Base-by-base conservation (phyloP, 2,113 vertebrate genomes). In the Hemibagrus wyckioides region DNA sequence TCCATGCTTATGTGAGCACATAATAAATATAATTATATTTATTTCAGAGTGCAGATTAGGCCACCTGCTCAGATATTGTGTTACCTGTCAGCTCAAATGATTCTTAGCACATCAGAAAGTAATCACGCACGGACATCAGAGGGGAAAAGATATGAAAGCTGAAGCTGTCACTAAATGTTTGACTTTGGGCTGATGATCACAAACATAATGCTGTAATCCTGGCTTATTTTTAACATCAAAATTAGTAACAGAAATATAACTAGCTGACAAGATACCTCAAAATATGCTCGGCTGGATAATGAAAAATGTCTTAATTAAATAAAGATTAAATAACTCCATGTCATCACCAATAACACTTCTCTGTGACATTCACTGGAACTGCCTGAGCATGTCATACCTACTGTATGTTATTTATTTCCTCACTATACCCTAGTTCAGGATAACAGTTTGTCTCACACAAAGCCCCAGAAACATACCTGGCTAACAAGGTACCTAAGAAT, bases 21-120 rank as follows among this genome's bases (percentile, higher is more conserved):
- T 91, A 90, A 92, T 86, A 91, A 93, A 95, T 91, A 82, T 76
- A 86, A 94, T 95, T 94, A 93, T 88, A 88, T 90, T 89, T 57
- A 90, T 89, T 92, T 69, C 86, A 71, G 89, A 90, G 85, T 67
- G 85, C 73, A 21, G 71, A 30, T 85, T 85, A 79, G 0, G 5
- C 89, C 82, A 88, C 91, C 81, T 44, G 79, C 89, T 87, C 89
- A 65, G 59, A 89, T 90, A 93, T 93, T 86, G 44, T 87, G 90
- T 94, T 90, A 92, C 92, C 14, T 76, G 36, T 82, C 88, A 88
- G 61, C 85, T 90, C 39, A 65, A 75, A 76, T 89, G 63, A 86
- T 52, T 79, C n/a, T 50, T 30, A 17, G 6, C n/a, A 52, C 48
- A 41, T 85, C 57, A 80, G n/a, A n/a, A 79, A 48, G 39, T 75